Percentiles rank a stretch among this genome's conserved stretches.
These are phyloP conservation scores for Drosophila pseudotalamancana DNA, from an alignment of 2,888 invertebrate species.

Conservation along the genomic window DNA sequence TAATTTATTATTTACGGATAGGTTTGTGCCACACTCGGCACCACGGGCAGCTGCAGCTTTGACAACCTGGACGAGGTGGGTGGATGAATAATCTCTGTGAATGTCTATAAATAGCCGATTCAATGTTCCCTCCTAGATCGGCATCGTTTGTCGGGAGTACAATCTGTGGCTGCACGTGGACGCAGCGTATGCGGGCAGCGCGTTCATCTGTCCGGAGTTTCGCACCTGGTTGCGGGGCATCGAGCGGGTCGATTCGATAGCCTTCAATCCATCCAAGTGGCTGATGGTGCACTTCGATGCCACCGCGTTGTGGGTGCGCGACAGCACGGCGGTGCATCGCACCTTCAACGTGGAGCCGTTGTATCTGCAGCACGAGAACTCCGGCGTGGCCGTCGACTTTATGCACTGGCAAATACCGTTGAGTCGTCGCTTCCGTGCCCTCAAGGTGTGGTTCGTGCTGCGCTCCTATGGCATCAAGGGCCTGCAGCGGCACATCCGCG, in stretches of 20 bases:
- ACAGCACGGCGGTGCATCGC: slow-evolving; percentile 95
- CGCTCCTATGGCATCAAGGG: slow-evolving; percentile 96
- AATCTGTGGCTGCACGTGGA: slow-evolving; percentile 98
- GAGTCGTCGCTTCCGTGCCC: slow-evolving; percentile 95
- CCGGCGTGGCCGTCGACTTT: slow-evolving; percentile 97
- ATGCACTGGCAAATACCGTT: slow-evolving; percentile 99
- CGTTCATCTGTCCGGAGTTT: slow-evolving; percentile 98
- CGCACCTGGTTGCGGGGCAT: slow-evolving; percentile 95
- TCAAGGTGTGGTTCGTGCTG: slow-evolving; percentile 99
- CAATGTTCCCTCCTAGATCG: slow-evolving; percentile 83
- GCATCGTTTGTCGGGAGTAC: slow-evolving; percentile 89
- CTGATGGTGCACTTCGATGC: slow-evolving; percentile 99
- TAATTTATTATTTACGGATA: slow-evolving; percentile 80
- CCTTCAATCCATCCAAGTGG: slow-evolving; percentile 99
- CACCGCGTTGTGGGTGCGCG: slow-evolving; percentile 99
- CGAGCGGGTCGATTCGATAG: slow-evolving; percentile 96
- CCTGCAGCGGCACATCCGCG: slow-evolving; percentile 95
- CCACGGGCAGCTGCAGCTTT: slow-evolving; percentile 98
- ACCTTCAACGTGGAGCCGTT: slow-evolving; percentile 99
- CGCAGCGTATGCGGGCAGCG: slow-evolving; percentile 98
- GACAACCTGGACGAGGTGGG: slow-evolving; percentile 90
- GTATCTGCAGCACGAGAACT: slow-evolving; percentile 98
- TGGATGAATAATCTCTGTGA: neutral
- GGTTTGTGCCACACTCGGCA: slow-evolving; percentile 98
- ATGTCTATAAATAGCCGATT: neutral